A percentile compares a stretch with the other conserved stretches of the same genome.
Conservation (phyloP, 2,888 invertebrate genomes). For the Epicampocera succincta region DNA sequence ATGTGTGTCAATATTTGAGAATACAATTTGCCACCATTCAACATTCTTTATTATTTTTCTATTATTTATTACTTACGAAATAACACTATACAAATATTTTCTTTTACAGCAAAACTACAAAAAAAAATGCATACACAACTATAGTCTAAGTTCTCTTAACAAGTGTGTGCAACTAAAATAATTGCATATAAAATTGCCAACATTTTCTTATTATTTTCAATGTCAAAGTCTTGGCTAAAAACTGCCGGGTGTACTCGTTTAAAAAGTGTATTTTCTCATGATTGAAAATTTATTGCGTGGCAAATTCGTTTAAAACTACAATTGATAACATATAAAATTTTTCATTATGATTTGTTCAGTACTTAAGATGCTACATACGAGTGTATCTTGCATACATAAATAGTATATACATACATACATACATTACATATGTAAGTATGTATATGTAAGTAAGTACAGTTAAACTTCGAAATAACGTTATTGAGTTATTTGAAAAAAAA, state of each 20-base stretch:
- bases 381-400: too few species aligned
- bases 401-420: too few species aligned
- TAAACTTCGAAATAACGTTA: too few species aligned
- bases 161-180: not conserved
- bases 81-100: not conserved
- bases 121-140: too few species aligned
- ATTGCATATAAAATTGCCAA: constrained; percentile 15
- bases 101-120: not conserved
- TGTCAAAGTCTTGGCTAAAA: constrained; percentile 25
- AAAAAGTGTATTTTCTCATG: too few species aligned
- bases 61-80: constrained; percentile 17
- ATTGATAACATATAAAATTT: not conserved
- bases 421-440: too few species aligned
- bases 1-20: constrained; percentile 54
- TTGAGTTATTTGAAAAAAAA: too few species aligned
- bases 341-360: not conserved
- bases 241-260: constrained; percentile 26
- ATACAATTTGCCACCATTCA: constrained; percentile 1
- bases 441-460: too few species aligned
- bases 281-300: constrained; percentile 23
- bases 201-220: constrained; percentile 28
- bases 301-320: not conserved
- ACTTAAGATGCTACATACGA: too few species aligned
- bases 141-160: not conserved
- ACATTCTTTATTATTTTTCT: constrained; percentile 10